These are phyloP conservation scores for Phymastichus coffea DNA, from an alignment of 1,140 invertebrate species.

Conservation along the genomic window DNA sequence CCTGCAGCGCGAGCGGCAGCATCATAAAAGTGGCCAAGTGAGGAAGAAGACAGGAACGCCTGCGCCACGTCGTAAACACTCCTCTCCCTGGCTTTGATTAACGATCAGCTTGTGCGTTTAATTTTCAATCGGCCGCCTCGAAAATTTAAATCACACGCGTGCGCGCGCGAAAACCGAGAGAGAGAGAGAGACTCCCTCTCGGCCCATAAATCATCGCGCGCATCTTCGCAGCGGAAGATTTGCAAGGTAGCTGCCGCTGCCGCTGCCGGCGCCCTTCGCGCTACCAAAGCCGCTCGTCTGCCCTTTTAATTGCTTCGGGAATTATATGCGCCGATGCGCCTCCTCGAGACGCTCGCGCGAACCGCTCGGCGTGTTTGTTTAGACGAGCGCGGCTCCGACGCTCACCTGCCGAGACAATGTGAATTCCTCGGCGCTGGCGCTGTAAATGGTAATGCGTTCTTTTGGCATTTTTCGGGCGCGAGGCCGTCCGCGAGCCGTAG, in stretches of 20 bases:
- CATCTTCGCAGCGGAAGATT: not conserved
- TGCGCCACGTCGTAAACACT: no score
- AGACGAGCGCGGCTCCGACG: slow-evolving; percentile 28
- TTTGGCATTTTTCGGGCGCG: no score
- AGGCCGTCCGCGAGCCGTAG: no score
- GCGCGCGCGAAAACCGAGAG: no score
- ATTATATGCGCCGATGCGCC: no score
- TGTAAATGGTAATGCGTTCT: no score
- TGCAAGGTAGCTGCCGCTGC: not conserved
- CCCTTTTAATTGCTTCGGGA: slow-evolving; percentile 3
- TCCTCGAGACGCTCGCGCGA: slow-evolving; percentile 20
- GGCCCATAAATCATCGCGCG: not conserved
- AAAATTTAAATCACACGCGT: no score
- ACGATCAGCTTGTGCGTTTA: not conserved
- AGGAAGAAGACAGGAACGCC: no score
- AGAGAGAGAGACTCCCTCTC: not conserved
- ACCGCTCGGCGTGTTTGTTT: slow-evolving; percentile 16
- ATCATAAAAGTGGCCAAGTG: no score
- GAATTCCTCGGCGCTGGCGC: no score
- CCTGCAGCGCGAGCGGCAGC: no score
- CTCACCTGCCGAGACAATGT: no score
- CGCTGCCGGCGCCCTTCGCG: not conserved
- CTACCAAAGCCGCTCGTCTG: not conserved
- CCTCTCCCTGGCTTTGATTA: not conserved
- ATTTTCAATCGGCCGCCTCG: slow-evolving; percentile 3